Base-by-base conservation (phyloP, 2,113 vertebrate species). In the Uria aalge region DNA sequence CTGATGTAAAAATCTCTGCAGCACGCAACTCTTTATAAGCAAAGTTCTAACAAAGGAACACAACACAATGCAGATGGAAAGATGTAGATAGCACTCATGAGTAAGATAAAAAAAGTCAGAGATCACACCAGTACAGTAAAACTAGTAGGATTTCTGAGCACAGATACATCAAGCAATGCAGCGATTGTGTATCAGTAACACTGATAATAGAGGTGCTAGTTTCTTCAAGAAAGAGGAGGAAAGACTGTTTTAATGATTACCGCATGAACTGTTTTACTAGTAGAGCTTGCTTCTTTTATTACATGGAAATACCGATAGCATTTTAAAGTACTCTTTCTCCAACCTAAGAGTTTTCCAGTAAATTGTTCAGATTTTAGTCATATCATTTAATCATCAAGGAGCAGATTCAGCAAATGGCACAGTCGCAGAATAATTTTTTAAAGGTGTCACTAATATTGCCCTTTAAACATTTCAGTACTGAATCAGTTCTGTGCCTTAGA, bases 401-500 rank as follows among this genome's bases (percentile, higher is more conserved):
- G 8, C 6, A 59, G 4, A 2, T 68, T 94, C 40, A 85, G 34
- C 23, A 82, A 82, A 75, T 50, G 20, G 12, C 40, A 52, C 8
- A 82, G 20, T 7, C 36, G 41, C 6, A 36, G 13, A 72, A 4
- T 48, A 75, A 52, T 32, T 79, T 79, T 84, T 89, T 90, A 23
- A 52, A 52, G 8, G 1, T 34, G 8, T 64, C 18, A 13, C 7
- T 72, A 94, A 90, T 90, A 93, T 50, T 84, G 47, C 64, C 68
- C 73, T 96, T 96, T 88, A 97, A 96, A 89, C n/a, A 85, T 95
- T 96, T 93, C 83, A 92, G 64, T 88, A 78, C 40, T 86, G 52
- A 80, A 85, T 89, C 85, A 88, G 34, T 92, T 75, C 34, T 93
- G 43, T 93, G 76, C 30, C 83, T 95, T 82, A 92, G 74, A 97